These are phyloP conservation scores for Varecia variegata DNA, from an alignment of 2,797 vertebrate genomes.

Conservation along the genomic window DNA sequence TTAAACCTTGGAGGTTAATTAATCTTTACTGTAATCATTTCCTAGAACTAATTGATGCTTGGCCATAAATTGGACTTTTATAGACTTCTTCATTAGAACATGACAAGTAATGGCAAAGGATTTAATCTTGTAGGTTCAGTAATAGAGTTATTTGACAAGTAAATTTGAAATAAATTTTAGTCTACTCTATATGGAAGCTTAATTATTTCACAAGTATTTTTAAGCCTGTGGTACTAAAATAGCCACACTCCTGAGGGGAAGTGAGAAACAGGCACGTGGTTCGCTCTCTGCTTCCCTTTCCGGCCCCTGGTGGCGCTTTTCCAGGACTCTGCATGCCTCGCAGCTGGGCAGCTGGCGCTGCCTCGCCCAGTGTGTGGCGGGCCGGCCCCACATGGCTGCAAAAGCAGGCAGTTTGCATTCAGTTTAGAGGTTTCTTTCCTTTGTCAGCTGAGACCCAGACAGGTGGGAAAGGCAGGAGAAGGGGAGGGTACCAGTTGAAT, in stretches of 20 bases:
- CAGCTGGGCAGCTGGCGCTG: constrained; percentile 77
- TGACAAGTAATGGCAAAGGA: neutral
- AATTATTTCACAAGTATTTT: neutral
- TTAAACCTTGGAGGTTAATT: too few relatives aligned
- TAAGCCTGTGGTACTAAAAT: neutral
- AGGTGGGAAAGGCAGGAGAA: constrained; percentile 76
- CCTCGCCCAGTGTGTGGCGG: constrained; percentile 27
- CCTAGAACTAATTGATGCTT: neutral
- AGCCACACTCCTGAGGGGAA: fast-evolving
- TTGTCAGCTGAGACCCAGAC: constrained; percentile 58
- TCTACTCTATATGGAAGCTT: neutral
- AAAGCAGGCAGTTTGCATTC: constrained; percentile 41
- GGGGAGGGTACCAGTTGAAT: constrained; percentile 65
- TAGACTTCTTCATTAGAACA: neutral
- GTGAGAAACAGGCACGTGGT: neutral
- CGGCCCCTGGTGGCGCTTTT: neutral
- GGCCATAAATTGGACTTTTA: neutral
- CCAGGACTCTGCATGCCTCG: neutral
- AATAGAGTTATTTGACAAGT: neutral
- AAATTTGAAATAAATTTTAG: neutral
- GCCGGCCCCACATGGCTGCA: neutral
- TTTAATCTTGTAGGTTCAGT: neutral
- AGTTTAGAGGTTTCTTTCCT: neutral
- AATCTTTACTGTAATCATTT: neutral
- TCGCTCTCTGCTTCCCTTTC: neutral